Conservation (phyloP, 2,888 invertebrate genomes). For the Drosophila neotestacea region DNA sequence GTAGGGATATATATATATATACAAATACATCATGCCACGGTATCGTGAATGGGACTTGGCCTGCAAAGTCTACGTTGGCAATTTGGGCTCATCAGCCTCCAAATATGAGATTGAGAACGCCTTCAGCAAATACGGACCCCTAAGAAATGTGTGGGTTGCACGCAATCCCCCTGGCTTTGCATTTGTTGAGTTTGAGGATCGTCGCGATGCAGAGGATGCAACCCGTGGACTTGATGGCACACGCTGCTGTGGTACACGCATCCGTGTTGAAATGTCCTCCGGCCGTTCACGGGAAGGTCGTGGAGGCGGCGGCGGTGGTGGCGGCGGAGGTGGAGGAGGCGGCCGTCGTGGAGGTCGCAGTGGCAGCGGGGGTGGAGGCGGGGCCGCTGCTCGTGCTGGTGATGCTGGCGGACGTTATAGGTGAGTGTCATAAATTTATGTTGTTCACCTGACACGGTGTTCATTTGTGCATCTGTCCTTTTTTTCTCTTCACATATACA, state of each 20-base stretch:
- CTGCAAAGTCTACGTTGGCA: conserved; percentile 96
- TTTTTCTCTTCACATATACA: conserved; percentile 1
- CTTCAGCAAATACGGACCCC: conserved; percentile 93
- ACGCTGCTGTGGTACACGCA: conserved; percentile 94
- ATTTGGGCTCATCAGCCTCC: conserved; percentile 94
- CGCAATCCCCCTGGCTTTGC: conserved; percentile 96
- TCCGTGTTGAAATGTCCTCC: conserved; percentile 96
- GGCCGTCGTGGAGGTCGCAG: conserved; percentile 86
- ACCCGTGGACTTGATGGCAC: conserved; percentile 92
- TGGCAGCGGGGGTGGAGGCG: conserved; percentile 80
- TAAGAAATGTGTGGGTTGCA: conserved; percentile 96
- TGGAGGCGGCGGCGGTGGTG: conserved; percentile 86
- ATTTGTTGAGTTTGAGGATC: conserved; percentile 94
- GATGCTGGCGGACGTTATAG: conserved; percentile 83
- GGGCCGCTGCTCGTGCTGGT: conserved; percentile 77
- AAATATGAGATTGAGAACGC: conserved; percentile 94
- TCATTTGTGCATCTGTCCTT: conserved; percentile 15
- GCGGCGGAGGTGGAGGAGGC: conserved; percentile 86
- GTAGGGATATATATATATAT: background rate
- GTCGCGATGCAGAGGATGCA: conserved; percentile 94
- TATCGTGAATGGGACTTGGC: conserved; percentile 92
- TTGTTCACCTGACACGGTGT: too few relatives aligned
- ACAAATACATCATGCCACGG: conserved; percentile 81
- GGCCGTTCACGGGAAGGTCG: conserved; percentile 92
- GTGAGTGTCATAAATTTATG: conserved; percentile 64